These are phyloP conservation scores for Platypus cylindrus DNA, from an alignment of 2,888 invertebrate genomes.

Conservation along the genomic window DNA sequence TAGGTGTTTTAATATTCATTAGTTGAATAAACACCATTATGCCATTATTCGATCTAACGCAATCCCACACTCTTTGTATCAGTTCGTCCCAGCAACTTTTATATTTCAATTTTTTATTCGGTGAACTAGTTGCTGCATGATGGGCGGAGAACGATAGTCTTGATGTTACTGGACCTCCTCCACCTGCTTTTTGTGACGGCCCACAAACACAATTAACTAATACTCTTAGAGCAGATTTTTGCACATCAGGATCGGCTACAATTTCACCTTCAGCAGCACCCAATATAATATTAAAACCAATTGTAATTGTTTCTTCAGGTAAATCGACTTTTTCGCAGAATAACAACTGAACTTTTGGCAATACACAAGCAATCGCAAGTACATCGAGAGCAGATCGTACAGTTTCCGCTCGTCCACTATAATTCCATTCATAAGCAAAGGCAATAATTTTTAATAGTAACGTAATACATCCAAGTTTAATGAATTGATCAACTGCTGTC, in stretches of 20 bases:
- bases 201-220: conserved; percentile 91
- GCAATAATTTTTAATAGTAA: conserved; percentile 77
- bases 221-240: conserved; percentile 79
- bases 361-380: conserved; percentile 78
- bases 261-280: conserved; percentile 86
- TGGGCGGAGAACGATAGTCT: too few species aligned
- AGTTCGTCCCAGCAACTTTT: conserved; percentile 66
- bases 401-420: conserved; percentile 73
- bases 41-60: conserved; percentile 86
- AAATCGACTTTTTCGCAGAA: conserved; percentile 66
- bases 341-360: conserved; percentile 64
- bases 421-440: conserved; percentile 86
- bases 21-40: conserved; percentile 86
- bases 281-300: conserved; percentile 69
- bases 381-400: conserved; percentile 75
- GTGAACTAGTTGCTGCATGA: conserved; percentile 35
- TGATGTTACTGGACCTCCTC: conserved; percentile 44
- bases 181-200: conserved; percentile 64
- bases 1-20: conserved; percentile 85
- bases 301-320: conserved; percentile 64
- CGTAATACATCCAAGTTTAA: conserved; percentile 70
- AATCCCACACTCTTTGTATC: conserved; percentile 81
- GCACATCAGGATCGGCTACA: conserved; percentile 81
- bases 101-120: conserved; percentile 48
- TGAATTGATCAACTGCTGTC: conserved; percentile 80